Base-by-base conservation (phyloP, 2,888 invertebrate genomes). In the Lathronympha strigana region DNA sequence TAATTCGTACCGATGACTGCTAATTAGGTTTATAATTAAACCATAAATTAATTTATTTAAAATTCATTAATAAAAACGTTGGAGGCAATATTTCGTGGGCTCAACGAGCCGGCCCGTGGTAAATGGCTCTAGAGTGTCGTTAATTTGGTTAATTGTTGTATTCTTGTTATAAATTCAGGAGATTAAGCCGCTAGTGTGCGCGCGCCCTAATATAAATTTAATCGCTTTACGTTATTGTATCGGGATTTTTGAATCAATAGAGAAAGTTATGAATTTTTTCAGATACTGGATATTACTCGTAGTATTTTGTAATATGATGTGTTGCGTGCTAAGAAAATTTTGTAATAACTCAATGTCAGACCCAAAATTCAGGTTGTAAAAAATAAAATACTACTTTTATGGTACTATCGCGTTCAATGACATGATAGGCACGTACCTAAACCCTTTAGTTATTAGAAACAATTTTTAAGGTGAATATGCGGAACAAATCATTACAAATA, bases 1-100 rank as follows among this genome's bases (percentile, higher is more conserved):
- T 73, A 73, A 76, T 76, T 74, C 79, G 73, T 67, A 72, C 80
- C 79, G 76, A 81, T 79, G 80, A 84, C 81, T 80, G 83, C 79
- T 85, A 86, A 89, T 88, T 86, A 84, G 74, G 73, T 80, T 83
- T 83, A 57, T 84, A 88, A 88, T 88, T 79, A 84, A 81, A 79
- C 76, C 75, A 86, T 90, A 89, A 87, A 90, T 90, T 87, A 86
- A 88, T 89, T 87, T 83, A 83, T 88, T 86, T 86, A 89, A 89
- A 83, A 87, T 84, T 86, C 82, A 86, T 88, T 82, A 78, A 79
- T 79, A 78, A 73, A 79, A 78, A 77, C 71, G 68, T 68, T 73
- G 75, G 76, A 77, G 79, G 79, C 75, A 69, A 82, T 84, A 81
- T 79, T 78, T 79, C 69, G 78, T 75, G 67, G 69, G 67, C 58